Percentiles rank a stretch among this genome's conserved stretches.
Conservation (phyloP, 23 tunicate genomes). For the Oikopleura albicans region DNA sequence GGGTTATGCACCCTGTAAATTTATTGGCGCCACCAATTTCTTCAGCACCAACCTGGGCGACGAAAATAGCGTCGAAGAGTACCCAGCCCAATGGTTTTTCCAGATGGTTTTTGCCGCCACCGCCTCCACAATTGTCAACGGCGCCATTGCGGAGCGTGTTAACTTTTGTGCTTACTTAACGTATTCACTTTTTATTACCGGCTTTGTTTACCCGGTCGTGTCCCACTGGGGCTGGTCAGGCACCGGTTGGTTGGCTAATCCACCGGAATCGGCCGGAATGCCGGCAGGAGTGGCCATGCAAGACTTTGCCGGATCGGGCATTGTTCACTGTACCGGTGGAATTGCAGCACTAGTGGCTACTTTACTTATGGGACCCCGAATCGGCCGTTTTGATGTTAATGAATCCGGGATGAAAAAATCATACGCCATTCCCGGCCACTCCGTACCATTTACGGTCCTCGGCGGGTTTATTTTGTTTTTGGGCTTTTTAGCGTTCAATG, state of each 20-base stretch:
- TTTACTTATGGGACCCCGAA: conserved; percentile 37
- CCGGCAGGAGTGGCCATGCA: background rate
- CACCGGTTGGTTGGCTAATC: conserved; percentile 39
- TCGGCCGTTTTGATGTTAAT: conserved; percentile 59
- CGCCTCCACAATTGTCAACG: conserved; percentile 74
- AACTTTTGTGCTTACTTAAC: conserved; percentile 59
- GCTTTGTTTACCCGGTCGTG: conserved; percentile 74
- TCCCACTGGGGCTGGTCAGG: conserved; percentile 88
- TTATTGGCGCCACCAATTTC: background rate
- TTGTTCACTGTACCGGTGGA: conserved; percentile 62
- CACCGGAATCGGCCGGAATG: background rate
- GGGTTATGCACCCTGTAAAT: background rate
- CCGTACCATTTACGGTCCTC: conserved; percentile 24
- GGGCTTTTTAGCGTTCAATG: conserved; percentile 82
- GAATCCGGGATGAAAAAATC: background rate
- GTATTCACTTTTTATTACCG: conserved; percentile 54
- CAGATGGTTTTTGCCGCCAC: conserved; percentile 84
- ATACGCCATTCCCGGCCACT: conserved; percentile 17
- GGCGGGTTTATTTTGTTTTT: conserved; percentile 67
- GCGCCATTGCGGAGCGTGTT: conserved; percentile 82
- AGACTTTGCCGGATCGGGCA: conserved; percentile 11
- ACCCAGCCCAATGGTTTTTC: conserved; percentile 51
- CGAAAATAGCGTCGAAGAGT: conserved; percentile 22
- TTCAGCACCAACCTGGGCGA: conserved; percentile 17
- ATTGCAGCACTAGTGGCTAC: conserved; percentile 57